phyloP scores from a whole-genome alignment of 2,888 invertebrate genomes.

The Heliconius aoede region DNA sequence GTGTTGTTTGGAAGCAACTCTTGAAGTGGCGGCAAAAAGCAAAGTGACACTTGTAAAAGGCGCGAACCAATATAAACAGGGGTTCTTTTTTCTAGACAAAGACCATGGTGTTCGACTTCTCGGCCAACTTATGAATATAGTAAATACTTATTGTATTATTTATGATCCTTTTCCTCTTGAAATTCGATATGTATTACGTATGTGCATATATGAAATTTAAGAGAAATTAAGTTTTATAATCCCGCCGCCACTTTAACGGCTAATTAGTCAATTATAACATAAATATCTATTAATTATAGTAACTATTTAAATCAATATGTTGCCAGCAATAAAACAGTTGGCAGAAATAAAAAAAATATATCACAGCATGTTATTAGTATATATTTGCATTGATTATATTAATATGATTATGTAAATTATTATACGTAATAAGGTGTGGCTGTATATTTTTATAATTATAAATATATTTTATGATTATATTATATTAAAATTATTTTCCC shows the following conservation, averaged over 20 bases:
- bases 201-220: conserved; percentile 5
- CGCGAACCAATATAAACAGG: conserved; percentile 80
- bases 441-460: conserved; percentile 33
- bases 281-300: conserved; percentile 57
- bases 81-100: conserved; percentile 69
- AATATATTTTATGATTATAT: conserved; percentile 10
- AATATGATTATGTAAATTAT: conserved; percentile 55
- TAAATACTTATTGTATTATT: conserved; percentile 46
- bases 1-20: conserved; percentile 70
- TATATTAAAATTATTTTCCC: neutral
- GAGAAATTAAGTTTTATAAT: conserved; percentile 39
- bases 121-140: conserved; percentile 50
- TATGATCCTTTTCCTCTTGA: conserved; percentile 41
- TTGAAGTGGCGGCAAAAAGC: conserved; percentile 76
- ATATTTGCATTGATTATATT: conserved; percentile 55
- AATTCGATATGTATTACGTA: conserved; percentile 31
- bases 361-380: conserved; percentile 54
- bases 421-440: conserved; percentile 44
- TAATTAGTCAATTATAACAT: conserved; percentile 57
- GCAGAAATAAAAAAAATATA: conserved; percentile 55
- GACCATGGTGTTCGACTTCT: conserved; percentile 53
- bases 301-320: conserved; percentile 53
- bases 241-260: conserved; percentile 41
- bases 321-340: conserved; percentile 58
- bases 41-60: conserved; percentile 83